Percentiles rank a stretch among this genome's conserved stretches.
These are phyloP conservation scores for Gnatocerus cornutus DNA, from an alignment of 2,888 invertebrate genomes.

Conservation along the genomic window DNA sequence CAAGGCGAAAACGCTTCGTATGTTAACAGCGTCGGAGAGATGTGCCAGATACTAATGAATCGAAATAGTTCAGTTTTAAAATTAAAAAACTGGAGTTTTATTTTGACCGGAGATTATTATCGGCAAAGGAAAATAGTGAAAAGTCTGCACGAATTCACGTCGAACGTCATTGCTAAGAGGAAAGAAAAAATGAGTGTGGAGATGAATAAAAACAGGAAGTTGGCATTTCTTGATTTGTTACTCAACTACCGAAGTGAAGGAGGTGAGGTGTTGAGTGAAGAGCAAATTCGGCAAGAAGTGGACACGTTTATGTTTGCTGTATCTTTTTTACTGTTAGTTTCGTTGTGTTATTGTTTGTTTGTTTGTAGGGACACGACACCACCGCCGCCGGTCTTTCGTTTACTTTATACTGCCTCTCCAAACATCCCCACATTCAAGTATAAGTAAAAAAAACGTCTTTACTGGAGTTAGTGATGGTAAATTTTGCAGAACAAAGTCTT, in stretches of 20 bases:
- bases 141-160: conserved; percentile 73
- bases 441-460: background rate
- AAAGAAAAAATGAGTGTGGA: background rate
- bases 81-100: conserved; percentile 69
- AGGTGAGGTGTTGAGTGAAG: conserved; percentile 72
- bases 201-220: conserved; percentile 63
- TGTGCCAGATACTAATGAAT: conserved; percentile 62
- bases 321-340: no score
- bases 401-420: conserved; percentile 69
- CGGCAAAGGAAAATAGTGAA: conserved; percentile 72
- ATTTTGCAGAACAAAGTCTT: conserved; percentile 54
- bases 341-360: no score
- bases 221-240: conserved; percentile 80
- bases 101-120: conserved; percentile 75
- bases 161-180: conserved; percentile 70
- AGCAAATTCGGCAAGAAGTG: conserved; percentile 80
- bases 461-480: background rate
- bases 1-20: conserved; percentile 80
- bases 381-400: conserved; percentile 71
- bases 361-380: conserved; percentile 71
- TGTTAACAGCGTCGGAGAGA: conserved; percentile 80
- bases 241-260: conserved; percentile 76
- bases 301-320: conserved; percentile 85
- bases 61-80: conserved; percentile 70
- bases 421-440: conserved; percentile 69